Base-by-base conservation (phyloP, 1,140 invertebrate genomes). In the Pseudomyrmex cubaensis region DNA sequence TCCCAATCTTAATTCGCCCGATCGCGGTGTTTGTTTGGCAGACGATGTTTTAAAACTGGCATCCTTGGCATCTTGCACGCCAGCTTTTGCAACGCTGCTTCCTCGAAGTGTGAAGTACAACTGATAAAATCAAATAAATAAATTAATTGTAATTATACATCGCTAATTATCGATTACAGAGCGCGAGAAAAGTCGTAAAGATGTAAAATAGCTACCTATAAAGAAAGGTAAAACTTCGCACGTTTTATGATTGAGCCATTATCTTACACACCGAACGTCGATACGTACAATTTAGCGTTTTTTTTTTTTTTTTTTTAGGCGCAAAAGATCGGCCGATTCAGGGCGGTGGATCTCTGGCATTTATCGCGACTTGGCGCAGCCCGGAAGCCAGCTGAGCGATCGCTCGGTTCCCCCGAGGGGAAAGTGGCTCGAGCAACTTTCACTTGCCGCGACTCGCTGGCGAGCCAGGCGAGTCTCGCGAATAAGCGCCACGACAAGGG, bases 381-480 rank as follows among this genome's bases (percentile, higher is more conserved):
- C 91, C 93, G 93, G 93, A 94, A 94, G 93, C 92, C 90, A 90
- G 87, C 85, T 89, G 92, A 89, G 88, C 83, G 86, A 86, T 87
- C 87, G 85, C 74, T 83, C 85, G 74, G 84, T 87, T 91, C 89
- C 80, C 88, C 87, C 85, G 87, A 90, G 90, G 93, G 92, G 93
- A 94, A 94, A 94, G 93, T 94, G 90, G 92, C 90, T 90, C 83
- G 87, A 90, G 89, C 92, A 94, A 93, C 93, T 94, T 94, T 94
- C 93, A 94, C 93, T 93, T 85, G 86, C 86, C 87, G 85, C 94
- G 93, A 94, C 93, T 93, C 84, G 86, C 86, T 87, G 85, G 80
- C 82, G 75, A 83, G 73, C 85, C 86, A 88, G 87, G 54, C 75
- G 61, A 78, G 52, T 67, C 5, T 0, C 35, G 35, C 35, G 35